Evolutionary conservation across 1,140 invertebrate species (phyloP).

Genomic region (Dendrolimus kikuchii): DNA sequence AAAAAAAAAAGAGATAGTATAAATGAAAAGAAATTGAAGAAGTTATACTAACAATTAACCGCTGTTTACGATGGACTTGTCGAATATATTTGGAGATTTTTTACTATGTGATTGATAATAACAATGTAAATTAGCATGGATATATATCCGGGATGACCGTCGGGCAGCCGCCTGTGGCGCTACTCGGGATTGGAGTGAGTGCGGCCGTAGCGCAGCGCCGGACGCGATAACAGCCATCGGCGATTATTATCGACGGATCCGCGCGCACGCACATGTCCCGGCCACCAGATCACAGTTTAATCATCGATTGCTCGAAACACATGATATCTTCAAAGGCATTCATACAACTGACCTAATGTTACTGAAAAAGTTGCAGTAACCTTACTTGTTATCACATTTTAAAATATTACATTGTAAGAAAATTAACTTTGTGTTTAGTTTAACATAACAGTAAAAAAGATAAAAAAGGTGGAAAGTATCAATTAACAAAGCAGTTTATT

Average conservation of each 20-base stretch:
- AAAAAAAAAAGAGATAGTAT: neutral
- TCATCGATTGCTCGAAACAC: slow-evolving; percentile 7
- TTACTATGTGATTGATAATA: neutral
- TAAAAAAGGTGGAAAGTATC: slow-evolving; percentile 41
- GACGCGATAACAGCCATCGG: slow-evolving; percentile 56
- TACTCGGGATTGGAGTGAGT: slow-evolving; percentile 40
- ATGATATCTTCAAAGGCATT: neutral
- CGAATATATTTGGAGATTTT: neutral
- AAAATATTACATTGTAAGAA: neutral
- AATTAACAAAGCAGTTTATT: slow-evolving; percentile 60
- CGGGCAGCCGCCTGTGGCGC: slow-evolving; percentile 28
- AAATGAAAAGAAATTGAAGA: neutral
- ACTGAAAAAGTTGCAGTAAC: neutral
- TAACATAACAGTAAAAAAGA: slow-evolving; percentile 27
- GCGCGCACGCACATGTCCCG: slow-evolving; percentile 26
- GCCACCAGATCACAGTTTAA: slow-evolving; percentile 9
- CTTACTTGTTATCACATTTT: neutral
- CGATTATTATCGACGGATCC: slow-evolving; percentile 48
- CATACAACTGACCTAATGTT: neutral
- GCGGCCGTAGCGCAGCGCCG: slow-evolving; percentile 28
- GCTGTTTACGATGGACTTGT: slow-evolving; percentile 7
- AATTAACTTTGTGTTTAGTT: slow-evolving; percentile 29
- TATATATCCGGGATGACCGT: slow-evolving; percentile 19
- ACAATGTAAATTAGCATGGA: slow-evolving; percentile 5
- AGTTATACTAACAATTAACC: neutral